phyloP scores from a whole-genome alignment of 2,797 vertebrate genomes.

The Xenentodon cancila region DNA sequence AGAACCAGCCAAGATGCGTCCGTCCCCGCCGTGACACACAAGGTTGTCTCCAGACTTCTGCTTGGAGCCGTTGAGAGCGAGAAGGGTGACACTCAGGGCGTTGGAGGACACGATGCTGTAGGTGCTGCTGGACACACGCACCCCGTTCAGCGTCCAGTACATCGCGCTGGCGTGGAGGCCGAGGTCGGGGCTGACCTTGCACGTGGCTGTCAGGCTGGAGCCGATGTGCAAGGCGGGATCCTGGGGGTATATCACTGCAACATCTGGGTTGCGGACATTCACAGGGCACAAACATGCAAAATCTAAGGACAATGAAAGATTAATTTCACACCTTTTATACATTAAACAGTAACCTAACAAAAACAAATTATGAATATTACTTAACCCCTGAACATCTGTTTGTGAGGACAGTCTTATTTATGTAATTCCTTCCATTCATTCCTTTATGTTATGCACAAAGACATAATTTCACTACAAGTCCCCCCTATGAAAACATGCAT shows the following conservation, averaged over 20 bases:
- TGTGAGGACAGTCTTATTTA: too few species aligned
- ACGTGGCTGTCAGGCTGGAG: constrained; percentile 89
- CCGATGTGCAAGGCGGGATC: constrained; percentile 89
- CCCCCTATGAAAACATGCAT: too few species aligned
- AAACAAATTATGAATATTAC: too few species aligned
- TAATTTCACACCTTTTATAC: too few species aligned
- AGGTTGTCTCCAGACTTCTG: constrained; percentile 96
- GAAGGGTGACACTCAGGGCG: constrained; percentile 83
- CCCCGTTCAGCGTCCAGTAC: constrained; percentile 94
- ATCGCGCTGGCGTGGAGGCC: constrained; percentile 81
- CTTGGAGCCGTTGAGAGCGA: constrained; percentile 89
- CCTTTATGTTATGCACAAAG: too few species aligned
- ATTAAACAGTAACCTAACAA: too few species aligned
- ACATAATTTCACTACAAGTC: too few species aligned
- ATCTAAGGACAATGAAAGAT: not conserved
- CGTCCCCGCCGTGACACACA: constrained; percentile 89
- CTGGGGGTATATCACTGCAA: constrained; percentile 89
- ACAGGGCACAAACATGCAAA: constrained; percentile 9
- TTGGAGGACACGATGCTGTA: constrained; percentile 79
- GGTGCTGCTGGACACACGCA: constrained; percentile 81
- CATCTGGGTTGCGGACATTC: constrained; percentile 73
- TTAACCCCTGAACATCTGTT: too few species aligned
- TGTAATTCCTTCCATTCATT: too few species aligned
- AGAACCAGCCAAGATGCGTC: constrained; percentile 90
- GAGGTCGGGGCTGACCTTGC: constrained; percentile 81